phyloP scores from a whole-genome alignment of 1,140 invertebrate species.

The Sitodiplosis mosellana region DNA sequence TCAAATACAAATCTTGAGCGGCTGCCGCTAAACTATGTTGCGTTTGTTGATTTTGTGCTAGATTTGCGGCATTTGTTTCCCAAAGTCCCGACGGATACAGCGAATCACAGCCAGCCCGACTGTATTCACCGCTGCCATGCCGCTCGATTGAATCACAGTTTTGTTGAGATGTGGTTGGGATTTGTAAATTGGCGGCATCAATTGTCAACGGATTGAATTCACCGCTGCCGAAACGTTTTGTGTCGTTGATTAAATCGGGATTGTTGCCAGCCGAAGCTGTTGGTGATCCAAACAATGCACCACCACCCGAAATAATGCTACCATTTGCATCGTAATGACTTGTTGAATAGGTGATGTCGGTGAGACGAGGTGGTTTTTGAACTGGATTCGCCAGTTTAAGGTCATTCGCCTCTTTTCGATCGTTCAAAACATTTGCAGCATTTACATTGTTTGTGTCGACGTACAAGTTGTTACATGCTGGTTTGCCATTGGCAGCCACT shows the following conservation, averaged over 20 bases:
- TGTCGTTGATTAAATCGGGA: constrained; percentile 67
- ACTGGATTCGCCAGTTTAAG: constrained; percentile 42
- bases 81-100: constrained; percentile 51
- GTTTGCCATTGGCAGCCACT: constrained; percentile 26
- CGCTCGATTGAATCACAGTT: constrained; percentile 15
- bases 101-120: constrained; percentile 41
- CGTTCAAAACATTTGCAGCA: constrained; percentile 28
- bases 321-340: constrained; percentile 40
- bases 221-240: constrained; percentile 34
- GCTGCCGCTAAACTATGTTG: constrained; percentile 21
- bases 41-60: constrained; percentile 9
- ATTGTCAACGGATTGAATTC: constrained; percentile 22
- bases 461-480: constrained; percentile 10
- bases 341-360: constrained; percentile 41
- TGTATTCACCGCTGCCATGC: constrained; percentile 47
- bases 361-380: constrained; percentile 43
- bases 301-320: constrained; percentile 34
- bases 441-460: constrained; percentile 25
- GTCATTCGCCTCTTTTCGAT: constrained; percentile 26
- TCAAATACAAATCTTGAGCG: constrained; percentile 28
- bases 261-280: constrained; percentile 53
- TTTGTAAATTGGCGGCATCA: constrained; percentile 1
- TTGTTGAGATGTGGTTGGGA: constrained; percentile 5
- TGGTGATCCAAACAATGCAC: constrained; percentile 43
- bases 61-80: constrained; percentile 24